phyloP scores from a whole-genome alignment of 2,113 vertebrate species.

The Paratilapia polleni region DNA sequence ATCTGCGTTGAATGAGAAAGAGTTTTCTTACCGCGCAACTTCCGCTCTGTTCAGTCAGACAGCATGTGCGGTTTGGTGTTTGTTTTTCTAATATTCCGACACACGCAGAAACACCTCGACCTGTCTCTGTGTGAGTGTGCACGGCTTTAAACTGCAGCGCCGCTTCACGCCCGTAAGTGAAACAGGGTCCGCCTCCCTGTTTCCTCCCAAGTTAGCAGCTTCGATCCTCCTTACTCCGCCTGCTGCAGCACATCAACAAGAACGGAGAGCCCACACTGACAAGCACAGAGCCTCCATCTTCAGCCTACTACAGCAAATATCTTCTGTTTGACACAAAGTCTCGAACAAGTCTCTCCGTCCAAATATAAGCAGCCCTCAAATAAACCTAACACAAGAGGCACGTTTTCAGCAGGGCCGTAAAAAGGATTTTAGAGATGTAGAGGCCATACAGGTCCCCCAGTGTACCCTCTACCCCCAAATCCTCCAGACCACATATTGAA shows the following conservation, averaged over 20 bases:
- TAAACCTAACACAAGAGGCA: not conserved
- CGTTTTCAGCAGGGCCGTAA: constrained; percentile 2
- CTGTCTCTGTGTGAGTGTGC: not conserved
- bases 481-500: not conserved
- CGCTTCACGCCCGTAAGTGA: not conserved
- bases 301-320: not conserved
- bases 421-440: not conserved
- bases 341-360: not conserved
- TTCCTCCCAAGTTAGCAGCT: constrained; percentile 40
- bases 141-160: constrained; percentile 5
- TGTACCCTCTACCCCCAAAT: not conserved
- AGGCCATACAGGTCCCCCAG: not conserved
- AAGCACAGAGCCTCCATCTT: not conserved
- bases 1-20: not conserved
- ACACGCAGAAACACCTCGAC: not conserved
- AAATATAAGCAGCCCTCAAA: not conserved
- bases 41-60: constrained; percentile 1
- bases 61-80: constrained; percentile 24
- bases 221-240: not conserved
- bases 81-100: constrained; percentile 5
- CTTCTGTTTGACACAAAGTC: too few species aligned
- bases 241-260: not conserved
- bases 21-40: constrained; percentile 57
- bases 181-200: constrained; percentile 42
- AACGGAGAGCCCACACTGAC: too few species aligned